phyloP scores from a whole-genome alignment of 2,888 invertebrate genomes.

The Phengaris alcon region DNA sequence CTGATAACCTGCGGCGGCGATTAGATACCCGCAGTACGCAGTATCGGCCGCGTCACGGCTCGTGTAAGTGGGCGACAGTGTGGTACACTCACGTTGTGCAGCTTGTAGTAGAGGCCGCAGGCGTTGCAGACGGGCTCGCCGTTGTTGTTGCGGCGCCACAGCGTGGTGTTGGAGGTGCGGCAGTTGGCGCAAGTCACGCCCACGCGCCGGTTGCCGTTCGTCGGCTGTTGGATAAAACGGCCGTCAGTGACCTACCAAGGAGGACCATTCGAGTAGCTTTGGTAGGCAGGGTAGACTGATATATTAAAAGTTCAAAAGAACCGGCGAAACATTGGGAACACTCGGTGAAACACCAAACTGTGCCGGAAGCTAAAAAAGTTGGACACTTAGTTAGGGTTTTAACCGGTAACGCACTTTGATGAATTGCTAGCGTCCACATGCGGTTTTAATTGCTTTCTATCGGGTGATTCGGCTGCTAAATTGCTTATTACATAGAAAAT shows the following conservation, averaged over 20 bases:
- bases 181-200: conserved; percentile 98
- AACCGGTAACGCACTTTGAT: no score
- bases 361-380: no score
- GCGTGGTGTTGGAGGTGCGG: conserved; percentile 92
- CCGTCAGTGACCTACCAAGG: conserved; percentile 4
- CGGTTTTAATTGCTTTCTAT: no score
- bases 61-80: conserved; percentile 39
- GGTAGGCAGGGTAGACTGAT: not conserved
- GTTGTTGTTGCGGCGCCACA: conserved; percentile 96
- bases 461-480: no score
- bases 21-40: conserved; percentile 63
- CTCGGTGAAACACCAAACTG: no score
- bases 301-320: not conserved
- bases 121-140: conserved; percentile 99
- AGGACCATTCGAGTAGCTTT: not conserved
- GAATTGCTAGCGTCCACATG: no score
- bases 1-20: conserved; percentile 66
- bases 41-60: conserved; percentile 37
- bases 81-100: conserved; percentile 83
- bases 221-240: conserved; percentile 54
- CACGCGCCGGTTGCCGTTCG: conserved; percentile 81
- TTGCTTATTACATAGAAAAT: not conserved
- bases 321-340: no score
- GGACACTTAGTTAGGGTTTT: no score
- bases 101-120: conserved; percentile 96